Base-by-base conservation (phyloP, 1,140 invertebrate genomes). In the Vanessa atalanta region DNA sequence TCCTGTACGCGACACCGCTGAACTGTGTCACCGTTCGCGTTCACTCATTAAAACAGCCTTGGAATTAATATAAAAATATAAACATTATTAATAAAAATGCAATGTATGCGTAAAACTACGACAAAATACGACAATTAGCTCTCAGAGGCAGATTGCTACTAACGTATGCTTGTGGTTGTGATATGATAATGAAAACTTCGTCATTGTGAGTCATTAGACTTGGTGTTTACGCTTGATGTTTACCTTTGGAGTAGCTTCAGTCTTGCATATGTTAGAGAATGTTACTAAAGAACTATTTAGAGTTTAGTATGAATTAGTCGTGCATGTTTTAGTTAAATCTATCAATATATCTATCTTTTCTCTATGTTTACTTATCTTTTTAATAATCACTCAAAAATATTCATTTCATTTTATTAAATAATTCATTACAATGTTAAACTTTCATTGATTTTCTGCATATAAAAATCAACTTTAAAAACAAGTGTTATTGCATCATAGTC, bases 201-300 rank as follows among this genome's bases (percentile, higher is more conserved):
- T 88, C 90, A 91, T 89, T 82, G 91, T 93, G 91, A 93, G 89
- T 93, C 91, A 92, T 86, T 87, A 79, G 83, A 80, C 81, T 84
- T 85, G 81, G 78, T 89, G 88, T 90, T 89, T 90, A 88, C 83
- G 83, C 83, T 91, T 89, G 82, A 86, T 93, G 88, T 93, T 93
- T 91, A 91, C 86, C 70, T 87, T 84, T 76, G 71, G 83, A 79
- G 76, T 81, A 73, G 75, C 77, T 73, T 82, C 74, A 83, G 79
- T 77, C 75, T 75, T 75, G 70, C 75, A 79, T 76, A 78, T 83
- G 82, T 83, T 79, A 75, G 82, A 73, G 73, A 74, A 77, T 80
- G 73, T 78, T 88, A 82, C 80, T 71, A 87, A 88, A 83, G 84
- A 83, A 60, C 74, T 74, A 78, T 81, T 85, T 75, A 79, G 72